Evolutionary conservation across 2,888 invertebrate species (phyloP).

Genomic region (Choristoneura rosaceana): DNA sequence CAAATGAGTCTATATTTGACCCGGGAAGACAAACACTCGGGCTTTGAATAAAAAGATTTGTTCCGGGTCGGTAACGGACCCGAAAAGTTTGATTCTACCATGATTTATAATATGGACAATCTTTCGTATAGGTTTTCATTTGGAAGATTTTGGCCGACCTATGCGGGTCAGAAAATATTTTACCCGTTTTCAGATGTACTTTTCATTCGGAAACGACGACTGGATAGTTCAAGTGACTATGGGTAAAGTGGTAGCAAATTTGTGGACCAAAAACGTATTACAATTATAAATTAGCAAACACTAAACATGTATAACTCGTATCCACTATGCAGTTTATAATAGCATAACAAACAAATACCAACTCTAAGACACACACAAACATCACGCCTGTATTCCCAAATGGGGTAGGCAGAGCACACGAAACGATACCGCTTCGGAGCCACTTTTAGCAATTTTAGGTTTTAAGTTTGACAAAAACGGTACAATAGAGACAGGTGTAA

Average conservation of each 20-base stretch:
- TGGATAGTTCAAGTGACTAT: no score
- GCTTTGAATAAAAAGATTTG: constrained; percentile 34
- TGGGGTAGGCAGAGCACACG: no score
- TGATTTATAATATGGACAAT: constrained; percentile 9
- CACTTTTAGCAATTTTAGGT: no score
- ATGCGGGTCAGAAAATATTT: not conserved
- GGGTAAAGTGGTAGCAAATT: no score
- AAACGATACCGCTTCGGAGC: no score
- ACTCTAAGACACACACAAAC: not conserved
- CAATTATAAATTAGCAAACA: no score
- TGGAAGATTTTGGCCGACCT: not conserved
- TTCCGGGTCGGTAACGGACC: constrained; percentile 18
- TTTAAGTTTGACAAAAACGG: no score
- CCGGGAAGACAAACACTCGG: constrained; percentile 13
- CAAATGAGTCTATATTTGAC: constrained; percentile 23
- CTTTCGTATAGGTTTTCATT: constrained; percentile 4
- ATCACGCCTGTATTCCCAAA: no score
- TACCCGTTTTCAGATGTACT: not conserved
- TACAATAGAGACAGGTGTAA: no score
- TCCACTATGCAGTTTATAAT: not conserved
- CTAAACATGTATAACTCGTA: not conserved
- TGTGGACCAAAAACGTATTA: no score
- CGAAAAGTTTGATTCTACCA: constrained; percentile 1
- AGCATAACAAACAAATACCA: not conserved
- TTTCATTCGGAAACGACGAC: no score